A percentile compares a stretch with the other conserved stretches of the same genome.
Conservation (phyloP, 2,113 vertebrate species). For the Cariama cristata region DNA sequence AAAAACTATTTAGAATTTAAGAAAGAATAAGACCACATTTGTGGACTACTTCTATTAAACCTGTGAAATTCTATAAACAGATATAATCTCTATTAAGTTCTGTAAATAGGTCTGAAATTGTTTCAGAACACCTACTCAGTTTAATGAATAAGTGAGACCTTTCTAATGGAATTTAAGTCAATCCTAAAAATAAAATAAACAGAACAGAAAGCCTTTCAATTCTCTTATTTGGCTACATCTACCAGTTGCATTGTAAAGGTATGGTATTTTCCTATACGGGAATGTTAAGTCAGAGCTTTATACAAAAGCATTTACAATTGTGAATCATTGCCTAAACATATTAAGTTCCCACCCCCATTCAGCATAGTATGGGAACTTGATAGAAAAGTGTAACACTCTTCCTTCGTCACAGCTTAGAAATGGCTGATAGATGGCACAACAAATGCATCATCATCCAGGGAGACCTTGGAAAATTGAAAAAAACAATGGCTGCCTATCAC, state of each 20-base stretch:
- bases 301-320: neutral
- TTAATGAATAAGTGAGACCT: neutral
- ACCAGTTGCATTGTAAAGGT: neutral
- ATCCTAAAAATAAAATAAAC: neutral
- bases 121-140: constrained; percentile 1
- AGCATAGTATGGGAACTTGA: neutral
- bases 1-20: neutral
- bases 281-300: neutral
- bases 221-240: neutral
- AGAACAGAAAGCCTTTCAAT: neutral
- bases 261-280: neutral
- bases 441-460: neutral
- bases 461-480: neutral
- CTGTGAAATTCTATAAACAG: neutral
- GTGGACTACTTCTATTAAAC: neutral
- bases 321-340: neutral
- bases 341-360: neutral
- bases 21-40: neutral
- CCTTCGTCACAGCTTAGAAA: neutral
- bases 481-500: neutral
- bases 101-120: neutral
- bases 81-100: neutral
- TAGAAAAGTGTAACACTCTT: neutral
- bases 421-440: neutral
- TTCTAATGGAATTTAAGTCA: neutral